Base-by-base conservation (phyloP, 1,140 invertebrate species). In the Micrasema minimum region DNA sequence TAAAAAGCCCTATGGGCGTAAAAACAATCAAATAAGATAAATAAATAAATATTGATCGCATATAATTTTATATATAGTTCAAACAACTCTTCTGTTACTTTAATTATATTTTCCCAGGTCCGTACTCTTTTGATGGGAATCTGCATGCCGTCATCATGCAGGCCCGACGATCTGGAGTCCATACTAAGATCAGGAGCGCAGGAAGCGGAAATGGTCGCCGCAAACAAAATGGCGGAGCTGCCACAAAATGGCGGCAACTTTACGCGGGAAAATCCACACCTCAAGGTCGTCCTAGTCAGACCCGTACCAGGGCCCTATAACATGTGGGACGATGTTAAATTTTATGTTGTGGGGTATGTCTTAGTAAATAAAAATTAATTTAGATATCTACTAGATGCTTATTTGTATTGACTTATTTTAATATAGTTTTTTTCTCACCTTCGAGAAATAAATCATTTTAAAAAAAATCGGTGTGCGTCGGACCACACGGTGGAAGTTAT, bases 71-170 rank as follows among this genome's bases (percentile, higher is more conserved):
- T n/a, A n/a, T n/a, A n/a, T n/a, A n/a, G n/a, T n/a, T n/a, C n/a
- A n/a, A n/a, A n/a, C n/a, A n/a, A n/a, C n/a, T n/a, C n/a, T n/a
- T n/a, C n/a, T 55, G 11, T 35, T 31, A 10, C 26, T 31, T 35
- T 16, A 4, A 26, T 0, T n/a, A 43, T 41, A 22, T 65, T 26
- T 37, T 85, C 86, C 55, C 83, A 92, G 90, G 85, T 84, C 37
- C 83, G 90, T 73, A 82, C 88, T 76, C 83, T 92, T 66, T 86
- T 89, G 74, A 80, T 92, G 12, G 92, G 92, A 18, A 86, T 92
- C 72, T 94, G 92, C 76, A 78, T 94, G 50, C 92, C 92, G 2
- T 81, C 82, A 26, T 87, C 88, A 0, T 94, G 93, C 77, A 85
- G 85, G 35, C 79, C 83, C 1, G 75, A 80, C 7, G 90, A 91